Evolutionary conservation across 1,140 invertebrate genomes (phyloP).

Genomic region (Psilanteris sp.): DNA sequence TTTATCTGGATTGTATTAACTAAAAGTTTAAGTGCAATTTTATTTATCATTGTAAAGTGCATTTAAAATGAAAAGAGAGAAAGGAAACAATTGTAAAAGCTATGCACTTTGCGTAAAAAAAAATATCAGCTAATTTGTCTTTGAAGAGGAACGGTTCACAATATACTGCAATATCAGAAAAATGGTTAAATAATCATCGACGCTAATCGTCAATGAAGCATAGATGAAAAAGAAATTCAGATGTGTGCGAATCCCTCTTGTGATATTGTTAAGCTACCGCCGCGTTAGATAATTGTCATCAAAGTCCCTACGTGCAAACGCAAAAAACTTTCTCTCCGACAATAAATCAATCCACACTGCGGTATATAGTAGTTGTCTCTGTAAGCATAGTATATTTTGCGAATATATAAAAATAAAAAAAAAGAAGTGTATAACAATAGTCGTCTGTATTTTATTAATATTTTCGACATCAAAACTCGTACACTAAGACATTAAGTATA

Average conservation of each 20-base stretch:
- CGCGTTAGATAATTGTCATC: conserved; percentile 38
- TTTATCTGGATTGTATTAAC: no score
- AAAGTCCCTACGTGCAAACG: conserved; percentile 25
- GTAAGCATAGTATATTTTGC: conserved; percentile 61
- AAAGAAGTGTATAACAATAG: conserved; percentile 54
- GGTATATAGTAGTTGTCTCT: conserved; percentile 54
- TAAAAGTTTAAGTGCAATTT: no score
- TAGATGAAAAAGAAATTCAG: conserved; percentile 2
- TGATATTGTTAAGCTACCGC: conserved; percentile 31
- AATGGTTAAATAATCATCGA: conserved; percentile 20
- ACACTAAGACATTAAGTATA: conserved; percentile 50
- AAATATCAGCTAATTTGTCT: conserved; percentile 40
- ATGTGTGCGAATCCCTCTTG: conserved; percentile 11
- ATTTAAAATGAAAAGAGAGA: conserved; percentile 2
- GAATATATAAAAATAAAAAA: conserved; percentile 46
- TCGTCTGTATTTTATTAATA: conserved; percentile 61
- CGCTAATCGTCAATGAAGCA: conserved; percentile 14
- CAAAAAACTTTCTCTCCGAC: conserved; percentile 34
- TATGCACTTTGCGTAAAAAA: conserved; percentile 18
- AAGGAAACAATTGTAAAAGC: conserved; percentile 19
- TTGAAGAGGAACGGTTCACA: conserved; percentile 43
- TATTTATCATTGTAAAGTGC: no score
- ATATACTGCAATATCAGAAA: conserved; percentile 35
- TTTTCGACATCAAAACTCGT: conserved; percentile 54
- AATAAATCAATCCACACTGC: conserved; percentile 47